A percentile compares a stretch with the other conserved stretches of the same genome.
Evolutionary conservation across 2,113 vertebrate genomes (phyloP).

Genomic region (Ramphastos sulfuratus): DNA sequence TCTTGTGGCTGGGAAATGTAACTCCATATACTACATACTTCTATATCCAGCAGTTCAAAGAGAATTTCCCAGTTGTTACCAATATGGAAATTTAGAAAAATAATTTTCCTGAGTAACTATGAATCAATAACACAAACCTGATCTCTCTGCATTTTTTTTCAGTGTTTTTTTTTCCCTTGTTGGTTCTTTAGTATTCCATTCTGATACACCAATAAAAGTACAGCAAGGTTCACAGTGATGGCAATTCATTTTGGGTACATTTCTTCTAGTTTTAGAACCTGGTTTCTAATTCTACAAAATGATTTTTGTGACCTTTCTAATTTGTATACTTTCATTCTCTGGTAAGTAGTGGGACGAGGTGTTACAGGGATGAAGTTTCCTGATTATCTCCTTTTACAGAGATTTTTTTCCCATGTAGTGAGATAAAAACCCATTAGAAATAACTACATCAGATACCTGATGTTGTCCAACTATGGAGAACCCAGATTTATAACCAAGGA

Average conservation of each 20-base stretch:
- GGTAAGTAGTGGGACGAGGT: not conserved
- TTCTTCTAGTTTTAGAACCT: not conserved
- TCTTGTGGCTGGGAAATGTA: not conserved
- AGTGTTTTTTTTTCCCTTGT: not conserved
- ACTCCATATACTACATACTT: not conserved
- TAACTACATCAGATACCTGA: not conserved
- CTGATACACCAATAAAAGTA: not conserved
- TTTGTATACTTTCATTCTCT: not conserved
- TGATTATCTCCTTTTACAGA: not conserved
- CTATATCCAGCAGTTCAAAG: not conserved
- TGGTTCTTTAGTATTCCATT: not conserved
- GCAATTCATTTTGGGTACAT: not conserved
- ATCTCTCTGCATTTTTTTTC: not conserved
- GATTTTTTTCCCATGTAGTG: not conserved
- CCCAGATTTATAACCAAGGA: not conserved
- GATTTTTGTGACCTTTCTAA: not conserved
- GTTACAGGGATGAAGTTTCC: not conserved
- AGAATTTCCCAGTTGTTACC: not conserved
- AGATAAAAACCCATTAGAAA: not conserved
- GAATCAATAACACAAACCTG: not conserved
- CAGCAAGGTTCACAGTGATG: not conserved
- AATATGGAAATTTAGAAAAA: not conserved
- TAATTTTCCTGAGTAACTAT: not conserved
- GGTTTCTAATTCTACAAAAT: not conserved
- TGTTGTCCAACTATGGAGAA: not conserved